These are phyloP conservation scores for Erebia aethiops DNA, from an alignment of 2,888 invertebrate species.

Conservation along the genomic window DNA sequence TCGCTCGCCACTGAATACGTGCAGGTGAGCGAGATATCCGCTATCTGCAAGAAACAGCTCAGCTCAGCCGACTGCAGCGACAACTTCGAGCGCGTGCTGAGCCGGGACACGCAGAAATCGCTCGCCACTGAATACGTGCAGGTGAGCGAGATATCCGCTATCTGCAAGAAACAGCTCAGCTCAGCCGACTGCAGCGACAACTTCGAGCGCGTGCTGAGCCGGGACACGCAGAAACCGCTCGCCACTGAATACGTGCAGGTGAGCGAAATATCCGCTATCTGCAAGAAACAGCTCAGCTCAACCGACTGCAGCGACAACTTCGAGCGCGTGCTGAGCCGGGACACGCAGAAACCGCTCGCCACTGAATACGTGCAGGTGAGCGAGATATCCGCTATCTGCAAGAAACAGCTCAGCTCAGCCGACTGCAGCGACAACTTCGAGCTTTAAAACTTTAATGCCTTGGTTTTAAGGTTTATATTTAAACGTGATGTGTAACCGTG, in stretches of 20 bases:
- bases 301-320: too few relatives aligned
- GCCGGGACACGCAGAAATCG: constrained; percentile 40
- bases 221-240: constrained; percentile 41
- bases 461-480: too few relatives aligned
- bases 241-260: constrained; percentile 50
- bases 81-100: constrained; percentile 43
- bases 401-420: too few relatives aligned
- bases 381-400: too few relatives aligned
- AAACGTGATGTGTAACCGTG: too few relatives aligned
- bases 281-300: too few relatives aligned
- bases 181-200: constrained; percentile 36
- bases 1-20: constrained; percentile 44
- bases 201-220: constrained; percentile 43
- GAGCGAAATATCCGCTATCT: constrained; percentile 28
- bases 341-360: too few relatives aligned
- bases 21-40: constrained; percentile 45
- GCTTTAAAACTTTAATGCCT: too few relatives aligned
- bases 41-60: constrained; percentile 50
- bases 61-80: constrained; percentile 37
- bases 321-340: too few relatives aligned
- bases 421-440: too few relatives aligned
- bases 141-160: constrained; percentile 48
- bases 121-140: constrained; percentile 45
- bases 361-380: too few relatives aligned
- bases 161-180: constrained; percentile 48